Conservation (phyloP, 1,140 invertebrate species). For the Paraescarpia echinospica region DNA sequence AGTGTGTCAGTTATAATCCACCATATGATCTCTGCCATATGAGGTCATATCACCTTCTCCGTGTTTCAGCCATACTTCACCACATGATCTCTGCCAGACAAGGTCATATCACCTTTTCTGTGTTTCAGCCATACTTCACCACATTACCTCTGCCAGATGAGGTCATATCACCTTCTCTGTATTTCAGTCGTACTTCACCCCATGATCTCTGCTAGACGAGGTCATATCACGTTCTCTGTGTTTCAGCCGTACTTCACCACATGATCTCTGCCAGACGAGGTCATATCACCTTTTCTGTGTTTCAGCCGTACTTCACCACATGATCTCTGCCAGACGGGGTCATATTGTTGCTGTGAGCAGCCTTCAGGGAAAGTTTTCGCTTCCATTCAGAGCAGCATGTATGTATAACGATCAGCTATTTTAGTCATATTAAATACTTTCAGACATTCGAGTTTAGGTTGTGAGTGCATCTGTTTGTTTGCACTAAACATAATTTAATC, state of each 20-base stretch:
- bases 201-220: slow-evolving; percentile 78
- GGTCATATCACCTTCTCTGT: not conserved
- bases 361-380: slow-evolving; percentile 85
- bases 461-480: slow-evolving; percentile 15
- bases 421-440: not conserved
- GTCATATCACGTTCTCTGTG: slow-evolving; percentile 71
- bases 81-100: slow-evolving; percentile 75
- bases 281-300: slow-evolving; percentile 36
- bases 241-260: not conserved
- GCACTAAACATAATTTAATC: not conserved
- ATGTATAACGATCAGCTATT: slow-evolving; percentile 53
- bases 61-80: slow-evolving; percentile 73
- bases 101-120: slow-evolving; percentile 74
- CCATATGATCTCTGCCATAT: not conserved
- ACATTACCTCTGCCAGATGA: slow-evolving; percentile 70
- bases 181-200: slow-evolving; percentile 74
- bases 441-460: slow-evolving; percentile 18
- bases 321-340: slow-evolving; percentile 76
- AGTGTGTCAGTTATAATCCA: slow-evolving; percentile 14
- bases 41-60: slow-evolving; percentile 18
- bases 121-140: slow-evolving; percentile 74
- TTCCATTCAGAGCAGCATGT: slow-evolving; percentile 71
- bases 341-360: slow-evolving; percentile 90
- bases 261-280: slow-evolving; percentile 18
- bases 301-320: slow-evolving; percentile 77